Conservation (phyloP, 2,888 invertebrate genomes). For the Argynnis bischoffii region DNA sequence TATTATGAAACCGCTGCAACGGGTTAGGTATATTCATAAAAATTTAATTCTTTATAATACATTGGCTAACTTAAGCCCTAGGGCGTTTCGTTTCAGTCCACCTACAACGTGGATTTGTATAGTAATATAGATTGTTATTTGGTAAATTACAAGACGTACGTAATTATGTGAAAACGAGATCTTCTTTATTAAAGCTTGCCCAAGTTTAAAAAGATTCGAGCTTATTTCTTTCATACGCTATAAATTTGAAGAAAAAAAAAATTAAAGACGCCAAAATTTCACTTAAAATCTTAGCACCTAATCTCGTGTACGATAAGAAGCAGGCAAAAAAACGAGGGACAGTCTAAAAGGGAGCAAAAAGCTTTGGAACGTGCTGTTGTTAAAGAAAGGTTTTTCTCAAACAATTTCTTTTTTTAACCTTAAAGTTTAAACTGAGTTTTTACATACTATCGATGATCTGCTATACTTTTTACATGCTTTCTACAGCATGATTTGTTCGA, state of each 20-base stretch:
- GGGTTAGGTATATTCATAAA: no score
- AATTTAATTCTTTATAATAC: no score
- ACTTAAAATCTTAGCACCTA: slow-evolving; percentile 61
- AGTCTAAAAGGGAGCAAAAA: slow-evolving; percentile 19
- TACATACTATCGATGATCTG: slow-evolving; percentile 1
- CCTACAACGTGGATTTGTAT: no score
- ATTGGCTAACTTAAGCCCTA: no score
- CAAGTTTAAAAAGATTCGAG: no score
- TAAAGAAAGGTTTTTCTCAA: slow-evolving; percentile 6
- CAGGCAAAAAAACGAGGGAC: slow-evolving; percentile 58
- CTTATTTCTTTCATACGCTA: background rate
- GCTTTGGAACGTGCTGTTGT: slow-evolving; percentile 16
- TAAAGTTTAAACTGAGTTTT: slow-evolving; percentile 1
- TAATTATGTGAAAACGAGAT: no score
- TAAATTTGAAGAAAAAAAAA: slow-evolving; percentile 56
- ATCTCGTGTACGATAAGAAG: slow-evolving; percentile 68
- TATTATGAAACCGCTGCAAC: no score
- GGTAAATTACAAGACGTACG: no score
- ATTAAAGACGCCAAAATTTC: slow-evolving; percentile 48
- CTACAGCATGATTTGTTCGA: background rate
- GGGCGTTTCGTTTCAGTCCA: no score
- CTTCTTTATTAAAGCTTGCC: no score
- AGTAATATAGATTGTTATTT: no score
- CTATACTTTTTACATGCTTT: slow-evolving; percentile 10
- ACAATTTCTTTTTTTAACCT: background rate